These are phyloP conservation scores for Lophura nycthemera DNA, from an alignment of 2,113 vertebrate species.

Conservation along the genomic window DNA sequence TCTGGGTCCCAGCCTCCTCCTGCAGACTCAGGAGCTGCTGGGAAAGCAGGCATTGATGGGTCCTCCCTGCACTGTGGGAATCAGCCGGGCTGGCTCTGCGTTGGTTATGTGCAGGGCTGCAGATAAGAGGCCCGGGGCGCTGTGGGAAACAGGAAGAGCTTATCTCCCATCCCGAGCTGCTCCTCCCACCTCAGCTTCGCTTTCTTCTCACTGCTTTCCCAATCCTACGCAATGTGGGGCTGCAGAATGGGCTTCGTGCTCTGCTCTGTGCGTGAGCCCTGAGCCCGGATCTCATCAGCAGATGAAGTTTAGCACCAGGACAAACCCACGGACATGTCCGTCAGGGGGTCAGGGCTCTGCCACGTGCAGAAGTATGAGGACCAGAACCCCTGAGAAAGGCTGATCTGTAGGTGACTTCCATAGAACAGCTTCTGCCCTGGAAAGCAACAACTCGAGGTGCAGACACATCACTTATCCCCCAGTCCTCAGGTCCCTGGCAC, in stretches of 20 bases:
- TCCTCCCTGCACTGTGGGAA: neutral
- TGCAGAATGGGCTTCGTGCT: neutral
- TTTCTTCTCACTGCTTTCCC: neutral
- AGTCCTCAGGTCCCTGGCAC: neutral
- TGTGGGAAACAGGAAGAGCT: slow-evolving; percentile 61
- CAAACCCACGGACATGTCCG: neutral
- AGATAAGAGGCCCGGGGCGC: slow-evolving; percentile 40
- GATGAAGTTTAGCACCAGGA: neutral
- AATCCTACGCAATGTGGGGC: neutral
- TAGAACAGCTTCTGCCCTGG: neutral
- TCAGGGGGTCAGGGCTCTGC: neutral
- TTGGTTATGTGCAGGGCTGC: neutral
- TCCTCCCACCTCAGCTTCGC: neutral
- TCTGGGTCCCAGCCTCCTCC: neutral
- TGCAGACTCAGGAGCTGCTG: fast-evolving
- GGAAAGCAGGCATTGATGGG: neutral
- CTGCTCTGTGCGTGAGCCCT: neutral
- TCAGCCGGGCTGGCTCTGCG: neutral
- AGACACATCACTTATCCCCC: neutral
- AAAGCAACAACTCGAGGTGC: neutral
- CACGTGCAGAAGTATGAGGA: neutral
- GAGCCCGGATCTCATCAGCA: fast-evolving
- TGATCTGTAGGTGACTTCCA: neutral
- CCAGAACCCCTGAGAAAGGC: neutral
- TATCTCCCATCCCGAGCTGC: slow-evolving; percentile 23